Evolutionary conservation across 1,140 invertebrate genomes (phyloP), one percentile per base, ranked within the genome.

Genomic region (Drosophila saltans): DNA sequence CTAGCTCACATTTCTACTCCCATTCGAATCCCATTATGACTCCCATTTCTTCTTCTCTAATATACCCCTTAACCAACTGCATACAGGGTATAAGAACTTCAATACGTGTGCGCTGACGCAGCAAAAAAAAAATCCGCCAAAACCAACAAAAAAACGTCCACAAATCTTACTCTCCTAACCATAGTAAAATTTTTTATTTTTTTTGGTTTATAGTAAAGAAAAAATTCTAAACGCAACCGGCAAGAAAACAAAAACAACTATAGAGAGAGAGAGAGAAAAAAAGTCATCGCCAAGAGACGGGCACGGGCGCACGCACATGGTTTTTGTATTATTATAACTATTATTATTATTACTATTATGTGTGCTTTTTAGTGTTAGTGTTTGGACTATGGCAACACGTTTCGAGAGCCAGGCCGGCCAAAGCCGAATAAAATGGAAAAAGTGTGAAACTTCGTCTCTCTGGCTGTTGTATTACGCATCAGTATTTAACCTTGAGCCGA

Each of bases 401-500:
- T 88, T 73, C 69, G 58, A 43, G 75, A 43, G 75, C 58, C 75
- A 10, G 9, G 40, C 59, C 36, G 28, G 26, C 16, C 45, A n/a
- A 48, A 48, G 43, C 45, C 8, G 45, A 10, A 26, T 60, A 60
- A 60, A 24, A 39, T 36, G 30, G 33, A 60, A 72, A 72, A 66
- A 72, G 75, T 86, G 82, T 88, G 83, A 86, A 86, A 64, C 45
- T 52, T 52, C 80, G 66, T 69, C 72, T 74, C 70, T 69, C 28
- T 73, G 59, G 69, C 80, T 77, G 62, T 40, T 60, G 78, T 84
- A 88, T 84, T 88, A 88, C 84, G 84, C 84, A 89, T 84, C 84
- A 88, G 45, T 78, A 84, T 88, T 88, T 89, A 88, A 88, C 84
- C 84, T 88, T 88, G 84, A 89, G 68, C 69, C 55, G 69, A 7